A percentile compares a stretch with the other conserved stretches of the same genome.
phyloP scores from a whole-genome alignment of 2,797 vertebrate genomes.

The Tenualosa thibaudeaui region DNA sequence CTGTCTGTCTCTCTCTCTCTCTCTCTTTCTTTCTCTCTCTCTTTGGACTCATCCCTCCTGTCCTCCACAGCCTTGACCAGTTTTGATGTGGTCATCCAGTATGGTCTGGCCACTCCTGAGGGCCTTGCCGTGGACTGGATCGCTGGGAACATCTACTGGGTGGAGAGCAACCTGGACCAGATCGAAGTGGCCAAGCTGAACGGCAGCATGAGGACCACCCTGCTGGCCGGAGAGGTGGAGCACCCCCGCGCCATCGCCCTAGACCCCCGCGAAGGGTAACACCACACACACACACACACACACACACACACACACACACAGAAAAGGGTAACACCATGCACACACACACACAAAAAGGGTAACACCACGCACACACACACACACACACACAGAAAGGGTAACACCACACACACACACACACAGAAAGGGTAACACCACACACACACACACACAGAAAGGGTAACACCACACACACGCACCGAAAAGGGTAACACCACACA shows the following conservation, averaged over 20 bases:
- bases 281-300: not conserved
- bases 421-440: slow-evolving; percentile 67
- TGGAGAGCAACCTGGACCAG: slow-evolving; percentile 96
- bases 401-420: not conserved
- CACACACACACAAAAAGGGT: not conserved
- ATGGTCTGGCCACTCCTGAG: slow-evolving; percentile 90
- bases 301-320: not conserved
- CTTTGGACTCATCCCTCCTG: not conserved
- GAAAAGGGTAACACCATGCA: not conserved
- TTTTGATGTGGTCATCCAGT: slow-evolving; percentile 94
- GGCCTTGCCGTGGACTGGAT: slow-evolving; percentile 96
- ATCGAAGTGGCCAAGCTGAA: slow-evolving; percentile 94
- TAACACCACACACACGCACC: not conserved
- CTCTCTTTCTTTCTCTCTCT: not conserved
- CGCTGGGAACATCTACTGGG: slow-evolving; percentile 97
- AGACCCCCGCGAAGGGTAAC: slow-evolving; percentile 84
- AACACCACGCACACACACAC: not conserved
- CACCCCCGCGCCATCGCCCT: slow-evolving; percentile 92
- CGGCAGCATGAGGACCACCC: slow-evolving; percentile 88
- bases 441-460: too few species aligned
- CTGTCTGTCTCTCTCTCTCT: not conserved
- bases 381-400: too few species aligned
- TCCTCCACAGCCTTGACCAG: slow-evolving; percentile 76
- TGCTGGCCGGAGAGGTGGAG: slow-evolving; percentile 91
- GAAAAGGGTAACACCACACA: not conserved